Evolutionary conservation across 2,888 invertebrate species (phyloP), one percentile per base, ranked within the genome.

Genomic region (Pogonocherus hispidulus): DNA sequence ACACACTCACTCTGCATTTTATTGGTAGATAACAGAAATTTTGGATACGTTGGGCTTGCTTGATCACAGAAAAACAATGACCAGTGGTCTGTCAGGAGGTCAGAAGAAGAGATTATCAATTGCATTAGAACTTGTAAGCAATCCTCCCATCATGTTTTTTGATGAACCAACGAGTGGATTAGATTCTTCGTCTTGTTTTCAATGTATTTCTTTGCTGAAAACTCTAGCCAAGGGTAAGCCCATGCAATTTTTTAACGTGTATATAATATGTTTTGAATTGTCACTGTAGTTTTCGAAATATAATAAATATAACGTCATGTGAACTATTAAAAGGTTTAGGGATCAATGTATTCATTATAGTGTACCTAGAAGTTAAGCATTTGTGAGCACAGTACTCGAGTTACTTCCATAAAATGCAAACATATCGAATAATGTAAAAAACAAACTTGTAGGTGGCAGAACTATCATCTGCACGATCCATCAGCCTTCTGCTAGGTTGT

Each of bases 71-170:
- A 92, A 92, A 81, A 98, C 97, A 0, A 92, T 96, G 91, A 96
- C 97, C 14, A 92, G 92, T 71, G 95, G 96, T 82, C 89, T 98
- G 55, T 97, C 97, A 0, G 98, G 98, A 19, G 98, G 98, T 1
- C 97, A 98, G 84, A 94, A 97, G 86, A 98, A 98, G 83, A 92
- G 98, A 77, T 89, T 98, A 1, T 97, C 97, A 0, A 98, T 98
- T 70, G 98, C 97, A 16, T 86, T 97, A 74, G 98, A 98, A 86
- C 88, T 98, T 76, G 97, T 98, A 75, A 97, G 96, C 87, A 98
- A 98, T 86, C 98, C 98, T 8, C 97, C 98, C 0, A 93, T 98
- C 71, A 97, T 98, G 97, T 98, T 98, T 87, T 97, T 98, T 84
- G 98, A 98, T 84, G 98, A 98, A 85, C 98, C 98, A 0, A 98